These are phyloP conservation scores for Drosophila carrolli DNA, from an alignment of 1,140 invertebrate genomes.

Conservation along the genomic window DNA sequence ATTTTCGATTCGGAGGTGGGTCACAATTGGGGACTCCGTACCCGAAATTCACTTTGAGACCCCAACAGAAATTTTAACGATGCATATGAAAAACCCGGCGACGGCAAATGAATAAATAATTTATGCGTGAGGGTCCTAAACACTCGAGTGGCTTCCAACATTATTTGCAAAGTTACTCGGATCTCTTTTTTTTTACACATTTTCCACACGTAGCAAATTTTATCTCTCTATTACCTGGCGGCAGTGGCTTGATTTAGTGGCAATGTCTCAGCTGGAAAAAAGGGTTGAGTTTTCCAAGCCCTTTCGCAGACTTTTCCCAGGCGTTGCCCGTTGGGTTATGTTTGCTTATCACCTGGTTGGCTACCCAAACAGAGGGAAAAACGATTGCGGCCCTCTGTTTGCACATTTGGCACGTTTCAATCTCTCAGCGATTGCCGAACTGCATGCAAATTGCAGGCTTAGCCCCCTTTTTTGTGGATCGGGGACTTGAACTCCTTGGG, in stretches of 20 bases:
- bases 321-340: conserved; percentile 14
- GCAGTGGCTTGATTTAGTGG: conserved; percentile 42
- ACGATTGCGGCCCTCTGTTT: conserved; percentile 55
- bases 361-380: conserved; percentile 26
- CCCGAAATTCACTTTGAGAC: conserved; percentile 38
- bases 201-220: conserved; percentile 76
- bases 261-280: conserved; percentile 19
- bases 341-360: conserved; percentile 73
- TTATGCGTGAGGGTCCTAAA: conserved; percentile 64
- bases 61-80: conserved; percentile 66
- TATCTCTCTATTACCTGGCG: conserved; percentile 78
- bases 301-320: background rate
- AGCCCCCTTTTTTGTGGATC: background rate
- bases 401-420: conserved; percentile 62
- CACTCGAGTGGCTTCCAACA: conserved; percentile 34
- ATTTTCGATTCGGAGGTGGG: conserved; percentile 19
- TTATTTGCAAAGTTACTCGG: conserved; percentile 56
- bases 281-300: conserved; percentile 9
- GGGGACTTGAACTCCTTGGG: background rate
- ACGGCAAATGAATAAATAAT: conserved; percentile 80
- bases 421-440: conserved; percentile 44
- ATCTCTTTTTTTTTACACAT: conserved; percentile 15
- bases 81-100: conserved; percentile 55
- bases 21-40: background rate
- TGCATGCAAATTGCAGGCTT: conserved; percentile 49